A percentile compares a stretch with the other conserved stretches of the same genome.
Evolutionary conservation across 2,797 vertebrate genomes (phyloP).

Genomic region (Chelon auratus): DNA sequence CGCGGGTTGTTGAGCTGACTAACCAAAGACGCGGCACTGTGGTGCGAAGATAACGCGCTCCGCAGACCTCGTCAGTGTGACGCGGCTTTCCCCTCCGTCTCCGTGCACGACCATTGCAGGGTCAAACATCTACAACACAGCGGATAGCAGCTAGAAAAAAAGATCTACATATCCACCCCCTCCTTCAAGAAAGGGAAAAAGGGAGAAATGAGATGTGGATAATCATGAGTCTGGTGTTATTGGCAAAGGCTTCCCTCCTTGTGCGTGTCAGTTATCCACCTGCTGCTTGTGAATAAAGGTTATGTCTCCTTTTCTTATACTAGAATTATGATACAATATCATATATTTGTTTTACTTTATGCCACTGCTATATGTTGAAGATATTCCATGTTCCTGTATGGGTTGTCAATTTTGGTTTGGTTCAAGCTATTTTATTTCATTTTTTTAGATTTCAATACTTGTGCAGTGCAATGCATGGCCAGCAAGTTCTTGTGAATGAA

Average conservation of each 20-base stretch:
- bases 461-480: not conserved
- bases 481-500: not conserved
- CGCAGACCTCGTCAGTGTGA: constrained; percentile 44
- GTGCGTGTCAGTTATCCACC: not conserved
- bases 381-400: not conserved
- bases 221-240: not conserved
- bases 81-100: constrained; percentile 22
- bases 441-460: too few relatives aligned
- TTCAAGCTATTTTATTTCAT: not conserved
- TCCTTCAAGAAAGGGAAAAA: not conserved
- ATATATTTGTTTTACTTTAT: not conserved
- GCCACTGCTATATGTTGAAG: not conserved
- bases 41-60: constrained; percentile 16
- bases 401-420: not conserved
- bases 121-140: not conserved
- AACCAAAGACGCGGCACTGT: not conserved
- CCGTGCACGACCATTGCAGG: not conserved
- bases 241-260: not conserved
- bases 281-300: not conserved
- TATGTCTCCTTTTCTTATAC: not conserved
- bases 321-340: too few relatives aligned
- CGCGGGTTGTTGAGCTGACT: constrained; percentile 25
- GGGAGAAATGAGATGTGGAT: not conserved
- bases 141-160: not conserved
- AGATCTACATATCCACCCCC: not conserved